Evolutionary conservation across 30 jellyfish, hydroid and myxozoan genomes (phyloP), one percentile per base, ranked within the genome.

Genomic region (Mastigias papua): DNA sequence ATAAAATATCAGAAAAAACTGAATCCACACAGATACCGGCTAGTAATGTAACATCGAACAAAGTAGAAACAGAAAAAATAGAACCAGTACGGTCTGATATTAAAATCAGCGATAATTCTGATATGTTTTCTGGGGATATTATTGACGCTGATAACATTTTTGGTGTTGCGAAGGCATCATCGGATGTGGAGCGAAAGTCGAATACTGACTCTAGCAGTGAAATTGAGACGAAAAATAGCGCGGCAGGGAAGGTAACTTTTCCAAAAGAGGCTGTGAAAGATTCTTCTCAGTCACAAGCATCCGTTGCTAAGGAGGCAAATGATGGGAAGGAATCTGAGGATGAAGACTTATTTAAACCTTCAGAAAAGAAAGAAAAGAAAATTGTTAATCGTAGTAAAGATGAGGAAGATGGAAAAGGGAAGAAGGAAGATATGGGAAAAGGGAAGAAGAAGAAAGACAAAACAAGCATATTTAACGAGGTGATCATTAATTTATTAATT

Each of bases 391-490:
- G 29, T 76, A 22, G 26, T 1, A 60, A 51, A 76, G 50, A 73
- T 34, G 33, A 22, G 30, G 73, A 22, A 8, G 73, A 17, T 20
- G n/a, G 57, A 46, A 50, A 60, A 27, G 60, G 49, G 10, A 23
- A 26, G 27, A 34, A 31, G 58, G 69, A 50, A 25, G 57, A 31
- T 62, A n/a, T n/a, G n/a, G 69, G 69, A 32, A 63, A 68, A 28
- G 69, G 73, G 76, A 85, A 73, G 83, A 85, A 73, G 88, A 84
- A 71, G 80, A 85, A 85, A 30, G 88, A 73, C 15, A 77, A 48
- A 23, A 31, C 78, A 15, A 64, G 69, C 37, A 72, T 85, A 20
- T 85, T 85, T 29, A 33, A 85, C 4, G 78, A 74, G 78, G 94
- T 85, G 48, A 31, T 63, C 19, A 5, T 63, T 63, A 28, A 21